Base-by-base conservation (phyloP, 2,797 vertebrate species). In the Sparus aurata region DNA sequence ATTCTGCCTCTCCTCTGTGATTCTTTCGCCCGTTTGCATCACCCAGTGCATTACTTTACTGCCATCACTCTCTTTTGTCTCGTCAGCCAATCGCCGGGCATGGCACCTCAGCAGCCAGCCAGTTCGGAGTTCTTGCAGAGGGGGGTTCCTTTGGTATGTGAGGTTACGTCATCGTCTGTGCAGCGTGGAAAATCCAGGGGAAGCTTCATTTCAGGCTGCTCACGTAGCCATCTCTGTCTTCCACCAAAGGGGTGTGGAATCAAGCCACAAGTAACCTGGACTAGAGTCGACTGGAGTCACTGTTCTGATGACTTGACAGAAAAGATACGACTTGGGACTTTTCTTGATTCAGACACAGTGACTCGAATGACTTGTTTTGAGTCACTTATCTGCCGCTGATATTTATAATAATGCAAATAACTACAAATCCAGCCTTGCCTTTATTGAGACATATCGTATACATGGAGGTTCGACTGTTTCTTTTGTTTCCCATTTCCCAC, bases 21-120 rank as follows among this genome's bases (percentile, higher is more conserved):
- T 84, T 25, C 17, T 90, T 89, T 89, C 82, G 69, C 10, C 16
- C 53, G 64, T 89, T 93, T 91, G 79, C 90, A 86, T 92, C 88
- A 91, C 73, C 71, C 74, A 20, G 43, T 58, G 49, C 69, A 27
- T 52, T 12, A 23, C 12, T 53, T 52, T 12, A n/a, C 12, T 53
- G 22, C 61, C 57, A 27, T 72, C 43, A 50, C 74, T 60, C 46
- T 69, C 62, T 58, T 59, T 67, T 70, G 69, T 75, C 41, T 34
- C 3, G 43, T 55, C 80, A 82, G 79, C 82, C 86, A 85, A 54
- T 89, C 75, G 15, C 64, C 2, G 72, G 69, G 77, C 57, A 25
- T 6, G 47, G 69, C 67, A n/a, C 63, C 41, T 63, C 53, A 2
- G 38, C 60, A 38, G 73, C 53, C 80, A 80, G 88, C 79, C 82